Percentiles rank a stretch among this genome's conserved stretches.
These are phyloP conservation scores for Melanotaenia nigrans DNA, from an alignment of 2,797 vertebrate species.

Conservation along the genomic window DNA sequence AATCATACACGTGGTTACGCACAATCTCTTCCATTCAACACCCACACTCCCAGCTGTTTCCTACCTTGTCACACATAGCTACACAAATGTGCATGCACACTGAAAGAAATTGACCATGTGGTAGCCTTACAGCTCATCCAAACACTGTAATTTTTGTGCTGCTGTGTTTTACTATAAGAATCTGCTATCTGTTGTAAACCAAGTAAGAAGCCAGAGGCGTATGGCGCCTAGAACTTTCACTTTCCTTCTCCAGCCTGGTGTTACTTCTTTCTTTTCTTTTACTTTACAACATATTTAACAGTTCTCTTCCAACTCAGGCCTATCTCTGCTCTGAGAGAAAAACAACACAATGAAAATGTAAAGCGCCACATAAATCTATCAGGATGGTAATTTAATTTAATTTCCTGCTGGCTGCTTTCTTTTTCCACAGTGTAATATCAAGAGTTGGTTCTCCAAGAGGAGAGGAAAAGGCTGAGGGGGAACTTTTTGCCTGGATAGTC, in stretches of 20 bases:
- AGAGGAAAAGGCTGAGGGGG: conserved; percentile 63
- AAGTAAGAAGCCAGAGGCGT: conserved; percentile 45
- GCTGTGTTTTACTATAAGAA: conserved; percentile 56
- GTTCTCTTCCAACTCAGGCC: conserved; percentile 54
- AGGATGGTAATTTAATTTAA: conserved; percentile 84
- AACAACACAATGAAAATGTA: conserved; percentile 84
- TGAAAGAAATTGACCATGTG: conserved; percentile 53
- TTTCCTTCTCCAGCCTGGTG: conserved; percentile 39
- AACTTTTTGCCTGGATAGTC: conserved; percentile 77
- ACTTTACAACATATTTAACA: conserved; percentile 73
- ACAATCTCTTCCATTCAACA: conserved; percentile 51
- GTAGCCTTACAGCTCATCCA: conserved; percentile 57
- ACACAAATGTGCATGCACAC: conserved; percentile 39
- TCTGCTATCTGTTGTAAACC: conserved; percentile 62
- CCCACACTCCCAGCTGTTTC: conserved; percentile 61
- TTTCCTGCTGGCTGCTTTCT: conserved; percentile 82
- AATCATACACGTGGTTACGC: conserved; percentile 53
- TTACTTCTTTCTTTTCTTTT: conserved; percentile 41
- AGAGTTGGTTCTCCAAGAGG: conserved; percentile 61
- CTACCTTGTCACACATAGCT: conserved; percentile 43
- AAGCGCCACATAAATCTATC: conserved; percentile 85
- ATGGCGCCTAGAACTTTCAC: conserved; percentile 48
- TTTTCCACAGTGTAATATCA: conserved; percentile 77
- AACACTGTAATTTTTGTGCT: conserved; percentile 55
- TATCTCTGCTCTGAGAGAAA: conserved; percentile 66